Evolutionary conservation across 1,140 invertebrate species (phyloP), one percentile per base, ranked within the genome.

Genomic region (Asobara japonica): DNA sequence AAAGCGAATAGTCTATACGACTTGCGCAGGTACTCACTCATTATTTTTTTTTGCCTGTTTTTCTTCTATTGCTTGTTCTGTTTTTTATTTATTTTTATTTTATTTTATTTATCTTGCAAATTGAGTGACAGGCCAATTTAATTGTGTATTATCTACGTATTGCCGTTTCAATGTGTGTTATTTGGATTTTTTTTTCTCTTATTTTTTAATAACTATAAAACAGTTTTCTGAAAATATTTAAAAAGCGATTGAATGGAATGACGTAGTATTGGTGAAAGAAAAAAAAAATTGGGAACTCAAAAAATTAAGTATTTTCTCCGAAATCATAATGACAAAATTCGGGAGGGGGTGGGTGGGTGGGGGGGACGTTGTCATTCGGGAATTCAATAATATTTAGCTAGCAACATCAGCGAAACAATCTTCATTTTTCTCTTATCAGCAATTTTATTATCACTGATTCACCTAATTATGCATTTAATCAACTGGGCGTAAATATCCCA

Each of bases 21-120:
- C 41, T 66, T 41, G 41, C 56, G 22, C 33, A 62, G 61, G 38
- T 71, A 64, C 61, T 64, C 33, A 30, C 18, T 70, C 22, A 33
- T 61, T 36, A 29, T 38, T 41, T 13, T 30, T 60, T 31, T 18
- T 71, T 36, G 38, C 56, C 20, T 60, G 22, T 22, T 69, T 30
- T 60, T 38, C 29, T 31, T 65, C 18, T 27, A 62, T 33, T 68
- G 8, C 5, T n/a, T 68, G 20, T 38, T 62, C 16, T 70, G n/a
- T 70, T 60, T 51, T 29, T 33, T 48, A 22, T 16, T 45, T 25
- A n/a, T 68, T 69, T 51, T 51, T 4, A 16, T 66, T 66, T 16
- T 65, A 8, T 51, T 16, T 31, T 31, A 27, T 13, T 36, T 10
- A 48, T 16, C 22, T 29, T n/a, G 48, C 41, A 45, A 16, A 16